Conservation (phyloP, 2,888 invertebrate species). For the Microplitis manilae region DNA sequence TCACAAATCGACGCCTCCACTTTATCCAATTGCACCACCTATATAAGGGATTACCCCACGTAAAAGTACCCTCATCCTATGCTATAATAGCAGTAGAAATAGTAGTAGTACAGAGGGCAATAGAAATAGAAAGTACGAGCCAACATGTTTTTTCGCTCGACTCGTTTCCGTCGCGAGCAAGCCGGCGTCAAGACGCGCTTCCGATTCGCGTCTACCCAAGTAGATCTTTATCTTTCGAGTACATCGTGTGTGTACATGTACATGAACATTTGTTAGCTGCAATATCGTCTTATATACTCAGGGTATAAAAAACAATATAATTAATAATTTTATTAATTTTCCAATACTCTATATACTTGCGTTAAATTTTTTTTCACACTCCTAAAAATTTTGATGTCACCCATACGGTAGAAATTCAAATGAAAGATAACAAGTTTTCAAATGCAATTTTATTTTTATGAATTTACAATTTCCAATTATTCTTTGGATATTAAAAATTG, state of each 20-base stretch:
- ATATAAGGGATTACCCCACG: constrained; percentile 47
- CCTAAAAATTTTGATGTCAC: no score
- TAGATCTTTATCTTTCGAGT: constrained; percentile 5
- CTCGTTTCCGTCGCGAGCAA: constrained; percentile 61
- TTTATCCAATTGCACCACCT: constrained; percentile 65
- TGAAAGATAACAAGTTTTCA: no score
- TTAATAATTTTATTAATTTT: no score
- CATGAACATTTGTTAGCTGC: neutral
- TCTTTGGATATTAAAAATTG: no score
- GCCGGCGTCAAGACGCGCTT: constrained; percentile 42
- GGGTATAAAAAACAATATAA: no score
- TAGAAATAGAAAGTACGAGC: neutral
- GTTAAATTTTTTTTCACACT: no score
- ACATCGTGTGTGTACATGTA: neutral
- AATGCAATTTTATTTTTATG: no score
- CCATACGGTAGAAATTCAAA: no score
- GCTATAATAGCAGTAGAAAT: neutral
- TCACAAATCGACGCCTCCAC: constrained; percentile 65
- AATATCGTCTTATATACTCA: neutral
- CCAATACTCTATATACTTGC: no score
- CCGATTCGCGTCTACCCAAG: constrained; percentile 20
- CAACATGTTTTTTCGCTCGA: constrained; percentile 69
- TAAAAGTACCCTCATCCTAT: neutral
- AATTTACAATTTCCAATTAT: no score
- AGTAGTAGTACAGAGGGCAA: neutral